Evolutionary conservation across 2,113 vertebrate species (phyloP).

Genomic region (Neofelis nebulosa): DNA sequence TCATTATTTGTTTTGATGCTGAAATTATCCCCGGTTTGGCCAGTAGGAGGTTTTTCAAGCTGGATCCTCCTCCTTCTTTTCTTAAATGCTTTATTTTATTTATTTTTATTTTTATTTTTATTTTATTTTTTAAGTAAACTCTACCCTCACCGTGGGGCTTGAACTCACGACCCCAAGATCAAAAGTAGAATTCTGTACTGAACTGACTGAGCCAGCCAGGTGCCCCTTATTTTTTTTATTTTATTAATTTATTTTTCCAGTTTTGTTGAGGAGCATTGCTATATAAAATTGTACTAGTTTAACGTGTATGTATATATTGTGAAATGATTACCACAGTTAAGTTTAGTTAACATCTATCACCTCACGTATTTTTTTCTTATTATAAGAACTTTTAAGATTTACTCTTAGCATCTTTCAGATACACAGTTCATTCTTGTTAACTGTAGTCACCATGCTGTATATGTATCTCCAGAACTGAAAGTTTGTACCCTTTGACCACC

Average conservation of each 20-base stretch:
- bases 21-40: not conserved
- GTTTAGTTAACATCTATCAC: not conserved
- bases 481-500: not conserved
- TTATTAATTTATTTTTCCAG: not conserved
- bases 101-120: not conserved
- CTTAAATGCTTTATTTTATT: not conserved
- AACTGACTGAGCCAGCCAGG: not conserved
- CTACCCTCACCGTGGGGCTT: not conserved
- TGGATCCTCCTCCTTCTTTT: not conserved
- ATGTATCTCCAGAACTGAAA: not conserved
- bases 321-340: not conserved
- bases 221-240: not conserved
- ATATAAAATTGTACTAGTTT: not conserved
- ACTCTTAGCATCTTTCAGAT: not conserved
- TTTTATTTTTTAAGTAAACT: not conserved
- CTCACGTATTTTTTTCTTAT: not conserved
- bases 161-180: not conserved
- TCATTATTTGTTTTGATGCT: not conserved
- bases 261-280: not conserved
- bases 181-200: not conserved
- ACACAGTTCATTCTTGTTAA: not conserved
- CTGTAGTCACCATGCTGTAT: not conserved
- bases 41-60: not conserved
- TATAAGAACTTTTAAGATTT: not conserved
- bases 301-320: not conserved